phyloP scores from a whole-genome alignment of 2,797 vertebrate genomes.

The Oryzias sinensis region DNA sequence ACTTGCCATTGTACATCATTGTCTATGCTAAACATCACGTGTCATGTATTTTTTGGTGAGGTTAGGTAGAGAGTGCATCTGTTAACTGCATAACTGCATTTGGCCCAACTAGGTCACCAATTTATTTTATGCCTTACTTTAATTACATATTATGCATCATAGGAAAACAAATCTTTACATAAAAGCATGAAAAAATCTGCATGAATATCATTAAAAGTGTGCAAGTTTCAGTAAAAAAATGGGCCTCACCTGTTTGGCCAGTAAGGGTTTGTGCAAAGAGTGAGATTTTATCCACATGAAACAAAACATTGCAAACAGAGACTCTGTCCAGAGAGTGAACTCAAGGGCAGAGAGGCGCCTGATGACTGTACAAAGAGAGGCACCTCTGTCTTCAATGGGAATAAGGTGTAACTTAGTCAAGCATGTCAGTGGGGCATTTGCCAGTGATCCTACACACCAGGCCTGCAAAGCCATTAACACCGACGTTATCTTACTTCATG shows the following conservation, averaged over 20 bases:
- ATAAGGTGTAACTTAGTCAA: slow-evolving; percentile 60
- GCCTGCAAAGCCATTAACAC: slow-evolving; percentile 43
- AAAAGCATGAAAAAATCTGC: too few species aligned
- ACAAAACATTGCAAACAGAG: slow-evolving; percentile 33
- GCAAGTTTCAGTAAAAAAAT: slow-evolving; percentile 9
- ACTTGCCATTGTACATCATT: neutral
- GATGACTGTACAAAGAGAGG: slow-evolving; percentile 15
- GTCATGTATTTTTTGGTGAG: neutral
- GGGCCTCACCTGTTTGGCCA: slow-evolving; percentile 15
- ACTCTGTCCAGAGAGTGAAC: slow-evolving; percentile 25
- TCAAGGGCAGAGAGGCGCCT: slow-evolving; percentile 2
- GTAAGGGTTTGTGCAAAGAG: slow-evolving; percentile 15
- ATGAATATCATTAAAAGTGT: slow-evolving; percentile 30
- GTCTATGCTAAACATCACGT: neutral
- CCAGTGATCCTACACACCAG: slow-evolving; percentile 46
- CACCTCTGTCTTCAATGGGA: slow-evolving; percentile 43
- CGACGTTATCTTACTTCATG: slow-evolving; percentile 53
- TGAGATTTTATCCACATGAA: slow-evolving; percentile 34
- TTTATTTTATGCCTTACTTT: too few species aligned
- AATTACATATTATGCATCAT: too few species aligned
- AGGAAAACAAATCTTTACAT: too few species aligned
- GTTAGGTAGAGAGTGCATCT: too few species aligned
- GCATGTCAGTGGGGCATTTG: slow-evolving; percentile 38
- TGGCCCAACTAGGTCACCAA: too few species aligned
- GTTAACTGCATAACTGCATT: too few species aligned